Base-by-base conservation (phyloP, 64 coral and sea anemone species). In the Anthopleura sola region DNA sequence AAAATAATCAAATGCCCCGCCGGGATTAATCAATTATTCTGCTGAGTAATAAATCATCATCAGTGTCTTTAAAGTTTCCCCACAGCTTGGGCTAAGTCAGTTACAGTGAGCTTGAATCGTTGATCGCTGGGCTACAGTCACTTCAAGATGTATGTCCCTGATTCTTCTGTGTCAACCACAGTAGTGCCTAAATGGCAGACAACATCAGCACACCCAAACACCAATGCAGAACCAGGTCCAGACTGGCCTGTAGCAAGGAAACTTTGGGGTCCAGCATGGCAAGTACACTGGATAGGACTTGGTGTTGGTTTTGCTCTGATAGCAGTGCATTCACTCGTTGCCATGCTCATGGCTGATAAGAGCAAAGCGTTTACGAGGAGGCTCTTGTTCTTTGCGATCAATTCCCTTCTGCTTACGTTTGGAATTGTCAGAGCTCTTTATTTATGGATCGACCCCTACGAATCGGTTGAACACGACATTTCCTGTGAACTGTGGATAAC, bases 381-480 rank as follows among this genome's bases (percentile, higher is more conserved):
- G 4, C 49, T 51, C 10, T 51, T 51, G 15, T 51, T 51, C 49
- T 51, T 6, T 10, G 49, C 49, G 3, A 51, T 14, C 12, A 51
- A 51, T 16, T 51, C 15, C 12, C 49, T 51, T 14, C 49, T 51
- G 86, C 17, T 94, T 3, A 36, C 71, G 37, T 31, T 94, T 5
- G 92, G 92, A 4, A 20, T 75, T 14, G 51, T 84, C 18, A 39
- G 92, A 12, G 69, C 87, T 40, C 37, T 94, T 37, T 94, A 87
- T n/a, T 38, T 94, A 20, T 90, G 78, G 78, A 20, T 94, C 48
- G 88, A 94, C 40, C 92, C 92, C 7, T 94, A 94, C 10, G 88
- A 87, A 50, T 94, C 92, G 3, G 88, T 29, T 23, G 78, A 90
- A 48, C 84, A 94, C 44, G 64, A 44, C 39, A 10, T 7, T 47